Evolutionary conservation across 1,140 invertebrate genomes (phyloP), one percentile per base, ranked within the genome.

Genomic region (Leptinotarsa texana): DNA sequence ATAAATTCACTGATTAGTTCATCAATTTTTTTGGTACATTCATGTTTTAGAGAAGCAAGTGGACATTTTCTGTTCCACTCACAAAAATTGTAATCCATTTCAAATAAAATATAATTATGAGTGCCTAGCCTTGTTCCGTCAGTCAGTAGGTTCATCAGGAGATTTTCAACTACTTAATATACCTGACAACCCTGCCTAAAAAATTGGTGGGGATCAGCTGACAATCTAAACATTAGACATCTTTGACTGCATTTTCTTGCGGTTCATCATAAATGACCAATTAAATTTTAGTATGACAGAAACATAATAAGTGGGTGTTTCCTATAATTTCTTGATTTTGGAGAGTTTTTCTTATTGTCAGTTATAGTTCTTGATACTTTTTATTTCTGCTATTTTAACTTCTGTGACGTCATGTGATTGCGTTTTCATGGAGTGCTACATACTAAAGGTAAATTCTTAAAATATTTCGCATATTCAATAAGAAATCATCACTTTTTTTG

Each of bases 381-480:
- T 48, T 63, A n/a, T 65, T 68, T 66, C 15, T 73, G 73, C 71
- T 75, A 76, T 76, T 80, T 75, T 74, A 62, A 69, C 51, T 74
- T 47, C 63, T 69, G 79, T 81, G 80, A 81, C 80, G 80, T 81
- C 80, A 81, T 81, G 77, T 80, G 80, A 81, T 81, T 78, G 80
- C 77, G 77, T 80, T 79, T 79, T 79, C 69, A 78, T 81, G 78
- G 78, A 76, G 78, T 78, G 71, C 77, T 67, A 76, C 72, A 75
- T 74, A 63, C 79, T 74, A 75, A 76, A 80, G 76, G 77, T 79
- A 79, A 77, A 75, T 77, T 74, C 42, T 47, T 51, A 17, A 27
- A 51, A 21, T 70, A 61, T 57, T 48, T 57, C 63, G 11, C 63
- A 65, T 21, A 65, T 65, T 65, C 15, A 33, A 15, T 65, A 13